Evolutionary conservation across 2,888 invertebrate species (phyloP).

Genomic region (Abrostola triplasia): DNA sequence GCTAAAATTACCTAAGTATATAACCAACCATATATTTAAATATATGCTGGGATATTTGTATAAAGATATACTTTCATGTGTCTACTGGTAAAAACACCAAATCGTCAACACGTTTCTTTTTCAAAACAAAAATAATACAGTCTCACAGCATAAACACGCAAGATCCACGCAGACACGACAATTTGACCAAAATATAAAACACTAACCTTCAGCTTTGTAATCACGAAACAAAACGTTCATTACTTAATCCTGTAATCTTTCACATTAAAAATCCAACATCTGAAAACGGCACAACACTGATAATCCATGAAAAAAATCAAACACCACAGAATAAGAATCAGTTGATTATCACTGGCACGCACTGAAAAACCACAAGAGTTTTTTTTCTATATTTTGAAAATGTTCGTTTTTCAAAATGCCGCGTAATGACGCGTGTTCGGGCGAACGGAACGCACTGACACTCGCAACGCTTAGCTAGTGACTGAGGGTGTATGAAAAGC

Average conservation of each 20-base stretch:
- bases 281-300: constrained; percentile 52
- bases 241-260: constrained; percentile 58
- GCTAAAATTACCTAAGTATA: not conserved
- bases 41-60: not conserved
- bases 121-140: constrained; percentile 49
- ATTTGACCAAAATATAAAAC: constrained; percentile 27
- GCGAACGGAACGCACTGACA: constrained; percentile 42
- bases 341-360: constrained; percentile 49
- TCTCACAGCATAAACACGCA: constrained; percentile 22
- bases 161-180: constrained; percentile 19
- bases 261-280: constrained; percentile 59
- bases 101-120: constrained; percentile 37
- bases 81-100: constrained; percentile 15
- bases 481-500: constrained; percentile 83
- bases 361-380: constrained; percentile 46
- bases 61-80: not conserved
- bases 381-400: constrained; percentile 46
- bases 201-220: constrained; percentile 54
- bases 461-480: constrained; percentile 70
- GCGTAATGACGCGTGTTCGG: constrained; percentile 60
- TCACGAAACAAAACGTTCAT: constrained; percentile 61
- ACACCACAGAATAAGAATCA: constrained; percentile 36
- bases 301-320: constrained; percentile 48
- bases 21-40: not conserved
- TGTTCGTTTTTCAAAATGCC: constrained; percentile 70